Percentiles rank a stretch among this genome's conserved stretches.
Conservation (phyloP, 2,888 invertebrate species). For the Dicyrtomina minuta region DNA sequence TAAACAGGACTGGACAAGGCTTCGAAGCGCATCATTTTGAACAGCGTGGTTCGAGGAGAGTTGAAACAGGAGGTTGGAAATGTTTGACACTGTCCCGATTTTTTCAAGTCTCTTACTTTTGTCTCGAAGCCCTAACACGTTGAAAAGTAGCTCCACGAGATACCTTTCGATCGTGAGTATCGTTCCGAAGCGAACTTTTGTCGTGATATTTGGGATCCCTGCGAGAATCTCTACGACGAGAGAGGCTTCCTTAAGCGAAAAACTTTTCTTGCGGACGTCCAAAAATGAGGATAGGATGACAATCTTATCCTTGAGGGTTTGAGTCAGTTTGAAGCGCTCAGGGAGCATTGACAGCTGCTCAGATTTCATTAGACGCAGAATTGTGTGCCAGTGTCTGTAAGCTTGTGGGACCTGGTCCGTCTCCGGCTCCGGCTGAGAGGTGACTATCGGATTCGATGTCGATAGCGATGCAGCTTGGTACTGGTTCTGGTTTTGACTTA, state of each 20-base stretch:
- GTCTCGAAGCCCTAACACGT: conserved; percentile 36
- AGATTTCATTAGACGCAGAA: conserved; percentile 44
- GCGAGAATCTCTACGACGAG: conserved; percentile 46
- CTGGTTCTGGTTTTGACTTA: background rate
- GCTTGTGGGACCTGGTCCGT: conserved; percentile 21
- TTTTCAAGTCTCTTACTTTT: conserved; percentile 33
- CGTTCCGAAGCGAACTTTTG: conserved; percentile 42
- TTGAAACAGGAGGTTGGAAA: conserved; percentile 41
- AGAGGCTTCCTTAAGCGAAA: conserved; percentile 43
- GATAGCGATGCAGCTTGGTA: too few relatives aligned
- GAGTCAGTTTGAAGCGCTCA: conserved; percentile 37
- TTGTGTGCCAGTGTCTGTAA: conserved; percentile 49
- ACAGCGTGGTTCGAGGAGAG: conserved; percentile 39
- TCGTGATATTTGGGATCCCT: conserved; percentile 13
- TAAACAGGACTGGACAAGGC: conserved; percentile 44
- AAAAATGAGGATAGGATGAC: conserved; percentile 37
- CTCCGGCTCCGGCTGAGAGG: background rate
- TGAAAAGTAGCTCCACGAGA: conserved; percentile 46
- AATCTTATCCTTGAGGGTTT: conserved; percentile 44
- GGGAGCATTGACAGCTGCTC: conserved; percentile 35
- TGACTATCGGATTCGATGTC: conserved; percentile 12
- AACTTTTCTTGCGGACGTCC: conserved; percentile 40
- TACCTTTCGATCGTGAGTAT: conserved; percentile 43
- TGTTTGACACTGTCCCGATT: conserved; percentile 37
- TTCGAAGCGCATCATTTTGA: conserved; percentile 48